Evolutionary conservation across 1,140 invertebrate genomes (phyloP), one percentile per base, ranked within the genome.

Genomic region (Bombyx mandarina): DNA sequence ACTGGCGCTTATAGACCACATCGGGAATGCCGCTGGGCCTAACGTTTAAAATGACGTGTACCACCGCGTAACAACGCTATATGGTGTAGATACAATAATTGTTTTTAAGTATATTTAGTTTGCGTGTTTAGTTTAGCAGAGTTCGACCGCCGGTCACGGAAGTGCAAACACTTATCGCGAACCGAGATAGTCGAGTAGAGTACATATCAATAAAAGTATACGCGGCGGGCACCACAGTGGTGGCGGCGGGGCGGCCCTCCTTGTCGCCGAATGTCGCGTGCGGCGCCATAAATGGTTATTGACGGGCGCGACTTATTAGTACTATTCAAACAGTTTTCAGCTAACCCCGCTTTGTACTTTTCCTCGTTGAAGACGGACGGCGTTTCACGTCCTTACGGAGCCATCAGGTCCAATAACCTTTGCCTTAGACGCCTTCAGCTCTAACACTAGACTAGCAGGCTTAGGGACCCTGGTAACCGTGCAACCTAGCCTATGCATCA

Each of bases 241-340:
- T 42, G 57, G 54, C 66, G 65, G 22, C 50, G 22, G 7, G 50
- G 50, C 50, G 22, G n/a, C 22, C 12, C 44, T 45, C 53, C 26
- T 43, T 58, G 65, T 47, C 67, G 69, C 59, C 63, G 63, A 67
- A 58, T 67, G 73, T 85, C 74, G 83, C 82, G 83, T 83, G 83
- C 73, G 79, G 81, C 79, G 83, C 81, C 83, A 60, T 64, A 85
- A 82, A 86, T 82, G 81, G 80, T 83, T 83, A 85, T 86, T 81
- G 82, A 85, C 85, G 81, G 69, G 69, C 73, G 73, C 74, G 71
- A 75, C 81, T 83, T 84, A 84, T 84, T 84, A 82, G 69, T 73
- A 73, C 74, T 70, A 73, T 64, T 71, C 66, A 61, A 71, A 65
- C 60, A 68, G 70, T 67, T 75, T 73, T 63, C 66, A 63, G 68